Evolutionary conservation across 2,113 vertebrate genomes (phyloP).

Genomic region (Lophura nycthemera): DNA sequence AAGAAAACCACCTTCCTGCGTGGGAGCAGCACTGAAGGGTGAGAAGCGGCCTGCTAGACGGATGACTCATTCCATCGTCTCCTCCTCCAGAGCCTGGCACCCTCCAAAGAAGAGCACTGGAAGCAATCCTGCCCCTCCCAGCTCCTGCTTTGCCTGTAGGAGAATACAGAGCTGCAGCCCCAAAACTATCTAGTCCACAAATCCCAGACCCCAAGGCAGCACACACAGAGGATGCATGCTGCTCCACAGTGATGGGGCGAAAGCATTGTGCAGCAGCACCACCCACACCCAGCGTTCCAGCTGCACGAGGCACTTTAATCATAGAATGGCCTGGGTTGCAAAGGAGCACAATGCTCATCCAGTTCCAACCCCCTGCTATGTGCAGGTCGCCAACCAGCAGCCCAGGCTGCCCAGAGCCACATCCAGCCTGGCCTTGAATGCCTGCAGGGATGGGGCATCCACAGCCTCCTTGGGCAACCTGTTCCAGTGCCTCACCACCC

Average conservation of each 20-base stretch:
- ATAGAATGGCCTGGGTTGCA: too few species aligned
- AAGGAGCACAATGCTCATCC: too few species aligned
- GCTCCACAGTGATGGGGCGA: accelerated
- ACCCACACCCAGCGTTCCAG: too few species aligned
- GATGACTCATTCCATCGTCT: slow-evolving; percentile 44
- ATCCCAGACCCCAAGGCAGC: neutral
- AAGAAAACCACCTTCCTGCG: neutral
- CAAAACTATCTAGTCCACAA: neutral
- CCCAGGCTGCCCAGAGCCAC: too few species aligned
- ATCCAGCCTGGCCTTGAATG: too few species aligned
- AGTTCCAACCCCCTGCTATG: too few species aligned
- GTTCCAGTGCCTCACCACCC: too few species aligned
- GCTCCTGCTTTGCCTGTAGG: neutral
- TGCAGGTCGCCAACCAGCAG: too few species aligned
- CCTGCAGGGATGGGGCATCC: too few species aligned
- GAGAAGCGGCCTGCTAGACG: slow-evolving; percentile 36
- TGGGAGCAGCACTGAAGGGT: slow-evolving; percentile 30
- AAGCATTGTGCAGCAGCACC: neutral
- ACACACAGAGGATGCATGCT: accelerated
- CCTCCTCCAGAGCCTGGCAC: neutral
- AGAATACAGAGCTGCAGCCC: neutral
- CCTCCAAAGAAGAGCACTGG: neutral
- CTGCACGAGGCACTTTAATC: too few species aligned
- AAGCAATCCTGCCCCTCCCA: neutral
- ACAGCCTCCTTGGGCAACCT: too few species aligned